Percentiles rank a stretch among this genome's conserved stretches.
phyloP scores from a whole-genome alignment of 2,113 vertebrate genomes.

The Cottus gobio region DNA sequence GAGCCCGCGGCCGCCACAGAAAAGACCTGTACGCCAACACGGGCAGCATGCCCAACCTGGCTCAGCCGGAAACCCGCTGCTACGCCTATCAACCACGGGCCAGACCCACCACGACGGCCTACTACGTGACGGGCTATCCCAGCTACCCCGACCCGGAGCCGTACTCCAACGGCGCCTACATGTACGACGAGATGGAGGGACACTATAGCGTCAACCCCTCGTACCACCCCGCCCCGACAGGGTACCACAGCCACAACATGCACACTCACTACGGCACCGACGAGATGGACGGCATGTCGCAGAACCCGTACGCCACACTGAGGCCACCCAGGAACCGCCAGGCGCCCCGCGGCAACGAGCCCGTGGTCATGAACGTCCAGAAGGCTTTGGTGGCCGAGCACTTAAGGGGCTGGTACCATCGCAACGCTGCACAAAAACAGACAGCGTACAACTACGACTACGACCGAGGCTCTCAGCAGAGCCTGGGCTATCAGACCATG shows the following conservation, averaged over 20 bases:
- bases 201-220: conserved; percentile 93
- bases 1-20: conserved; percentile 87
- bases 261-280: conserved; percentile 85
- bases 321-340: conserved; percentile 87
- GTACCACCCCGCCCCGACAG: conserved; percentile 54
- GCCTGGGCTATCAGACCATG: conserved; percentile 86
- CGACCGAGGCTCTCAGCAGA: conserved; percentile 89
- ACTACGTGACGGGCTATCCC: conserved; percentile 90
- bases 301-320: conserved; percentile 92
- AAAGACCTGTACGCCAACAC: conserved; percentile 88
- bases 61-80: conserved; percentile 86
- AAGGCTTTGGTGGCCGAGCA: conserved; percentile 94
- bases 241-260: conserved; percentile 84
- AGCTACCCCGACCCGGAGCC: conserved; percentile 83
- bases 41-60: conserved; percentile 97
- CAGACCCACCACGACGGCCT: conserved; percentile 86
- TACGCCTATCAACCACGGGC: conserved; percentile 79
- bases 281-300: conserved; percentile 84
- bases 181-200: conserved; percentile 92
- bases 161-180: conserved; percentile 82
- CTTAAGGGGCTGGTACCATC: conserved; percentile 95
- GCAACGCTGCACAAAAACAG: conserved; percentile 89
- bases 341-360: conserved; percentile 82
- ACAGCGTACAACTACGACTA: conserved; percentile 86
- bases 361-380: conserved; percentile 89